These are phyloP conservation scores for Drosophila pallidifrons DNA, from an alignment of 1,140 invertebrate genomes.

Conservation along the genomic window DNA sequence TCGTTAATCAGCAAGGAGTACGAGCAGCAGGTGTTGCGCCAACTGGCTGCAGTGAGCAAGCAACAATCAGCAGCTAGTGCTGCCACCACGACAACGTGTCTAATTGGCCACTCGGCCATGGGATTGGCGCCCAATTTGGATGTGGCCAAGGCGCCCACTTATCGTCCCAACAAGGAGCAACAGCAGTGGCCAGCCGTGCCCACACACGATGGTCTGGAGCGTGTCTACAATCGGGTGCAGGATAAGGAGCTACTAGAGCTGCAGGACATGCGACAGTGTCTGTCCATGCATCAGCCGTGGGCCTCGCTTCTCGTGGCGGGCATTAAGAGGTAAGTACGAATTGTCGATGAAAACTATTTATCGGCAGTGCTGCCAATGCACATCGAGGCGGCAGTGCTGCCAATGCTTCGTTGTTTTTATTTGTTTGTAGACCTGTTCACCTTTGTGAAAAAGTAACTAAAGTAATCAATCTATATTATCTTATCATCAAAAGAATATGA, in stretches of 20 bases:
- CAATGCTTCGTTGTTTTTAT: too few species aligned
- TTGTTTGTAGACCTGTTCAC: too few species aligned
- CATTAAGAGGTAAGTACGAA: conserved; percentile 91
- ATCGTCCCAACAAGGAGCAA: conserved; percentile 43
- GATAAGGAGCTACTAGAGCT: conserved; percentile 94
- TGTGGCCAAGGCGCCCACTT: conserved; percentile 51
- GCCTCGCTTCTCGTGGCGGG: conserved; percentile 95
- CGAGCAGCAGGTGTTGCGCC: conserved; percentile 85
- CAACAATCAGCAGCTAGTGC: not conserved
- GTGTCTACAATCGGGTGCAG: conserved; percentile 88
- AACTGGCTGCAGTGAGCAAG: conserved; percentile 78
- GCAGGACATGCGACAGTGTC: conserved; percentile 94
- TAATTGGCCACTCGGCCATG: conserved; percentile 59
- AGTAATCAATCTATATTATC: too few species aligned
- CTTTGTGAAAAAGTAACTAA: too few species aligned
- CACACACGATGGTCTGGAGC: conserved; percentile 64
- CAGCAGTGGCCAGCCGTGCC: conserved; percentile 26
- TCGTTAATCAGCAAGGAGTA: conserved; percentile 86
- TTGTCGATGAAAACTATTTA: too few species aligned
- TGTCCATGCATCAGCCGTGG: conserved; percentile 98
- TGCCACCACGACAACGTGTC: not conserved
- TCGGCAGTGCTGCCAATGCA: too few species aligned
- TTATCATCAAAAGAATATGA: too few species aligned
- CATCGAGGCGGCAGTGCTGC: too few species aligned
- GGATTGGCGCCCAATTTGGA: conserved; percentile 50